These are phyloP conservation scores for Hylaeus volcanicus DNA, from an alignment of 1,140 invertebrate genomes.

Conservation along the genomic window DNA sequence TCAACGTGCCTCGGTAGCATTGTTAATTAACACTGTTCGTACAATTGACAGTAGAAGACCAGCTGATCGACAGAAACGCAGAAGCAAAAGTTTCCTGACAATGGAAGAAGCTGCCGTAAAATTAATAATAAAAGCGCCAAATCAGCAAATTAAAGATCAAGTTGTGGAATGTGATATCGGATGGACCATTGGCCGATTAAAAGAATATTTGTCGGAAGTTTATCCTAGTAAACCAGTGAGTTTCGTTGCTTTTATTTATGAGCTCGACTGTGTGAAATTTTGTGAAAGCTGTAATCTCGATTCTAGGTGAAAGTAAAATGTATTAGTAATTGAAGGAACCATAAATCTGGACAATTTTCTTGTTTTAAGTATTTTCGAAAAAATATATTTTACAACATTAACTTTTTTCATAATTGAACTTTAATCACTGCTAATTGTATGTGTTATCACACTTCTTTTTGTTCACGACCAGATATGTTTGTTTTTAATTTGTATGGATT, in stretches of 20 bases:
- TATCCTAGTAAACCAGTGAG: constrained; percentile 95
- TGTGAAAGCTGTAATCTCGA: constrained; percentile 82
- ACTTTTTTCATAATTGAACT: not conserved
- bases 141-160: constrained; percentile 93
- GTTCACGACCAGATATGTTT: not conserved
- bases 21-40: constrained; percentile 17
- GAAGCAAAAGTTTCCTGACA: constrained; percentile 1
- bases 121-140: constrained; percentile 92
- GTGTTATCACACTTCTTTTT: not conserved
- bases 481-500: not conserved
- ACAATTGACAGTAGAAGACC: constrained; percentile 24
- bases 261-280: constrained; percentile 68
- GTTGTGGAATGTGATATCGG: constrained; percentile 89
- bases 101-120: constrained; percentile 83
- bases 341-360: not conserved
- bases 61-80: constrained; percentile 40
- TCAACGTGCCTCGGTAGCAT: constrained; percentile 32
- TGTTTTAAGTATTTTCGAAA: not conserved
- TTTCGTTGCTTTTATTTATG: constrained; percentile 57
- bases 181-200: constrained; percentile 92
- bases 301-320: constrained; percentile 10
- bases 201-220: constrained; percentile 90
- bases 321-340: not conserved
- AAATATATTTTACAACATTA: not conserved
- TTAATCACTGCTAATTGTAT: not conserved